Conservation (phyloP, 2,888 invertebrate genomes). For the Pyrrhosoma nymphula region DNA sequence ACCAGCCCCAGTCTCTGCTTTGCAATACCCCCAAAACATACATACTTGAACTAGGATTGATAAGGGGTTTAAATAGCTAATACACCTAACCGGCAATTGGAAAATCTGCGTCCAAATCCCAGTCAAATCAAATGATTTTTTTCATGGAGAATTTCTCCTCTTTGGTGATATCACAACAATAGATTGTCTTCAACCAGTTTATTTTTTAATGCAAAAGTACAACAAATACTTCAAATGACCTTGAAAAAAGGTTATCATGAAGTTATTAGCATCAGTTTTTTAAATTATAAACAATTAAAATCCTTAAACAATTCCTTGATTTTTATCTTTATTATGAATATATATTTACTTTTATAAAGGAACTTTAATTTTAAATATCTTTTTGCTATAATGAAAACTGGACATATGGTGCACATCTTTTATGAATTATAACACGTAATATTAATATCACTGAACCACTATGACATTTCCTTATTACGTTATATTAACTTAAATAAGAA, state of each 20-base stretch:
- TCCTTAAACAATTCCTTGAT: background rate
- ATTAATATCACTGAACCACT: background rate
- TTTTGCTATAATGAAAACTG: slow-evolving; percentile 1
- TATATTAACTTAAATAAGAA: background rate
- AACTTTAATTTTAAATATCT: background rate
- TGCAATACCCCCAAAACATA: too few relatives aligned
- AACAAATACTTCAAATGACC: background rate
- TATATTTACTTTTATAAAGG: background rate
- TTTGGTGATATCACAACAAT: background rate
- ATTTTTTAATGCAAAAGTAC: background rate
- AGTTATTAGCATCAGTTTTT: background rate
- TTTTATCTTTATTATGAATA: background rate
- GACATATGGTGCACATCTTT: background rate
- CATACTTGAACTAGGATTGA: too few relatives aligned
- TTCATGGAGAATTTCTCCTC: too few relatives aligned
- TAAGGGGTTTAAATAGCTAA: too few relatives aligned
- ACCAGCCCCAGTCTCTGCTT: too few relatives aligned
- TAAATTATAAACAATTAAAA: background rate
- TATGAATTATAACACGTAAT: background rate
- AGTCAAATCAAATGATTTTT: too few relatives aligned
- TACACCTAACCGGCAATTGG: too few relatives aligned
- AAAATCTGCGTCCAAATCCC: too few relatives aligned
- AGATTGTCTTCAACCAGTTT: background rate
- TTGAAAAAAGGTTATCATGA: background rate
- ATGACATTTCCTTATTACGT: background rate